Evolutionary conservation across 2,797 vertebrate genomes (phyloP).

Genomic region (Megalops cyprinoides): DNA sequence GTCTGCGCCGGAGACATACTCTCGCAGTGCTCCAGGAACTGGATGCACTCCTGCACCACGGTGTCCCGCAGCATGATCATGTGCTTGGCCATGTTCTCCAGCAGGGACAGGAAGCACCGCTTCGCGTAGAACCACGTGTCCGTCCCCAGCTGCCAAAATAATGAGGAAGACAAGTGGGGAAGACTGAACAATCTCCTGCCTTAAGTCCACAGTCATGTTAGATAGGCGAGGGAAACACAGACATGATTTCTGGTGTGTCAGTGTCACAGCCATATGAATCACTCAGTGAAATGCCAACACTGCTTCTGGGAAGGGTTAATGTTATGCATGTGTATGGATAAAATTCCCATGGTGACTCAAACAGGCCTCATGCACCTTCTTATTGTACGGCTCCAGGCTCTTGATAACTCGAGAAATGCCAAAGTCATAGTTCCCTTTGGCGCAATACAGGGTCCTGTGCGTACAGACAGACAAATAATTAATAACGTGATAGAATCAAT

Average conservation of each 20-base stretch:
- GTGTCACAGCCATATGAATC: too few species aligned
- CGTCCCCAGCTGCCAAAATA: conserved; percentile 77
- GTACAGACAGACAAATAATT: conserved; percentile 19
- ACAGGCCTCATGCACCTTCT: conserved; percentile 74
- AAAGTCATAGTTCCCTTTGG: conserved; percentile 95
- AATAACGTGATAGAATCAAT: background rate
- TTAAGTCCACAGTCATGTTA: too few species aligned
- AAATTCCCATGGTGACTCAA: too few species aligned
- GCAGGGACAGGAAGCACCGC: conserved; percentile 90
- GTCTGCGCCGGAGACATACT: conserved; percentile 60
- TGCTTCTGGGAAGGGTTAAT: too few species aligned
- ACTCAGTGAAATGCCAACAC: too few species aligned
- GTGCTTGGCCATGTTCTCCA: conserved; percentile 97
- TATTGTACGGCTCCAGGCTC: conserved; percentile 94
- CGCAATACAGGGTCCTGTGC: conserved; percentile 88
- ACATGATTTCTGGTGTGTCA: too few species aligned
- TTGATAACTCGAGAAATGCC: conserved; percentile 95
- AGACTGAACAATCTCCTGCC: too few species aligned
- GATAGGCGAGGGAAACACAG: too few species aligned
- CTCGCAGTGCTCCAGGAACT: conserved; percentile 94
- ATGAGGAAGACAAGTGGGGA: conserved; percentile 20
- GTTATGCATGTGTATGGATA: too few species aligned
- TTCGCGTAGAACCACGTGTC: conserved; percentile 98
- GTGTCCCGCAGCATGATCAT: conserved; percentile 86
- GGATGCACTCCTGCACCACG: conserved; percentile 86